Conservation (phyloP, 1,140 invertebrate species). For the Formica exsecta region DNA sequence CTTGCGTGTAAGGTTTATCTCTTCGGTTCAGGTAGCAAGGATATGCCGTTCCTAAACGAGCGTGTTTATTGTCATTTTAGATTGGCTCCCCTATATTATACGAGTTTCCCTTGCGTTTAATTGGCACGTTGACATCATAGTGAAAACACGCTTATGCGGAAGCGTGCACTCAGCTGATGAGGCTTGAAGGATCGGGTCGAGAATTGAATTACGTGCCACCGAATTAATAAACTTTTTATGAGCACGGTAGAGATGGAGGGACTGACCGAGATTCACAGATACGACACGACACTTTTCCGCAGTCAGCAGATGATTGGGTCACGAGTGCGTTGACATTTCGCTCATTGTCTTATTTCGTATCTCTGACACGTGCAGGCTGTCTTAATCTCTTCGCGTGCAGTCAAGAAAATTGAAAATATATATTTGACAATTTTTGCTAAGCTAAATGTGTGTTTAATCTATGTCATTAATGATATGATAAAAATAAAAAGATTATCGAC, state of each 20-base stretch:
- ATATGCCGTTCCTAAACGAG: neutral
- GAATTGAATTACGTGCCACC: conserved; percentile 66
- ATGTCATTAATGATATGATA: neutral
- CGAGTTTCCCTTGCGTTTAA: neutral
- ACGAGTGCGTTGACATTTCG: neutral
- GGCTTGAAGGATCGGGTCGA: conserved; percentile 7
- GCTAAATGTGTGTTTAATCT: neutral
- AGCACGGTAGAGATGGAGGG: neutral
- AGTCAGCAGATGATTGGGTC: conserved; percentile 18
- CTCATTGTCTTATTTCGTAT: neutral
- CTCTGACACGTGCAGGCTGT: neutral
- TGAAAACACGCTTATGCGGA: neutral
- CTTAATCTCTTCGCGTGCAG: neutral
- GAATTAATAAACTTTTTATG: conserved; percentile 69
- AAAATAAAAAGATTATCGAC: neutral
- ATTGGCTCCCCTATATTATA: conserved; percentile 20
- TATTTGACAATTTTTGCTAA: neutral
- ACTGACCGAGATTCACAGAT: conserved; percentile 63
- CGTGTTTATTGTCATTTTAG: conserved; percentile 27
- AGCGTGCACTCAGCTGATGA: conserved; percentile 19
- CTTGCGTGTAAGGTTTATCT: neutral
- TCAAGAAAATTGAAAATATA: neutral
- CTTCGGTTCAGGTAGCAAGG: neutral
- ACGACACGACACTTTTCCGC: conserved; percentile 47
- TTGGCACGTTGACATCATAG: conserved; percentile 1